Evolutionary conservation across 2,888 invertebrate genomes (phyloP), one percentile per base, ranked within the genome.

Genomic region (Xylocampa areola): DNA sequence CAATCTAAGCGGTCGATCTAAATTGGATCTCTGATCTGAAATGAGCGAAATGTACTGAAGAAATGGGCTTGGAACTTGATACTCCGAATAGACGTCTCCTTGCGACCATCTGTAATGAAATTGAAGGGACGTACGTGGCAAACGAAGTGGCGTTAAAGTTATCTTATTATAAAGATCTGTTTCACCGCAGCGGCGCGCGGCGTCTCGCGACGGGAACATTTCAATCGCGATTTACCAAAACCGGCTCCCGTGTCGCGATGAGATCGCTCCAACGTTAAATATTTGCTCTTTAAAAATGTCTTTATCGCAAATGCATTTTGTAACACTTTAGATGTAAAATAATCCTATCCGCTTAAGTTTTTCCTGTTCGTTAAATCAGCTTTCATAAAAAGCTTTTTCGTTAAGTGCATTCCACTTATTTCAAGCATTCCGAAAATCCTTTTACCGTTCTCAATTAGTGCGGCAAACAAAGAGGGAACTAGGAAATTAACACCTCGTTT

Each of bases 11-110:
- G 73, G 76, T 70, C 68, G 71, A 91, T 91, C 91, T 89, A 87
- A 91, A 91, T 91, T 89, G 88, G 86, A 90, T 85, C 82, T 80
- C 71, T 68, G 82, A 84, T 84, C 78, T 82, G 84, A 85, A 86
- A 84, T 80, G 83, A 87, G 82, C 81, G 76, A 84, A 85, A 83
- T 84, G 78, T 73, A 75, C 79, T 77, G 77, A 81, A 80, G 86
- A 80, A 83, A 86, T 80, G 72, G 76, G 63, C 76, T 77, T 77
- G 76, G 77, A 81, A 80, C 82, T 75, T 77, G 84, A 85, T 84
- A 84, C 78, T 68, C 52, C 44, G 74, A 76, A 81, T 70, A 77
- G 76, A 75, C 41, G 55, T 68, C 73, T 80, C 69, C 69, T 80
- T 82, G 79, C 77, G 58, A 57, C 73, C 75, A 76, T 78, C 73